A percentile compares a stretch with the other conserved stretches of the same genome.
Evolutionary conservation across 2,797 vertebrate genomes (phyloP).

Genomic region (Zalophus californianus): DNA sequence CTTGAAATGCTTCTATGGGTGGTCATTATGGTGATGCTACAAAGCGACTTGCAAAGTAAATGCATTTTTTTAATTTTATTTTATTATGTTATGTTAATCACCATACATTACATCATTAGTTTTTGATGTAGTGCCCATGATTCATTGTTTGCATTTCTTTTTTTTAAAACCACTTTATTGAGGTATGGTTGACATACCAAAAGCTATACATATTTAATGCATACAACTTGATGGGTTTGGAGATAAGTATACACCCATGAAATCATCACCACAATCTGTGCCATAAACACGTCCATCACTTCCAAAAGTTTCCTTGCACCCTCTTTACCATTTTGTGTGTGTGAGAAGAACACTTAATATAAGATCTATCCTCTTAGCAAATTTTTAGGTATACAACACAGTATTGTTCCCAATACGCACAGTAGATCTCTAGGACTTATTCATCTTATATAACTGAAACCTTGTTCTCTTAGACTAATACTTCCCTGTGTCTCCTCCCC

Average conservation of each 20-base stretch:
- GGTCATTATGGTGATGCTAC: background rate
- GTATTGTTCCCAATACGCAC: background rate
- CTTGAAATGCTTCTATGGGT: background rate
- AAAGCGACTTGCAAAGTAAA: constrained; percentile 33
- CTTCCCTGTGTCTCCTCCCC: background rate
- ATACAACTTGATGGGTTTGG: background rate
- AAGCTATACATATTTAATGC: background rate
- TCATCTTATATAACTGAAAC: background rate
- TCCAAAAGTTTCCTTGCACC: background rate
- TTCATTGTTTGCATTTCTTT: background rate
- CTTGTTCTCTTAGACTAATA: background rate
- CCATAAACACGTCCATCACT: background rate
- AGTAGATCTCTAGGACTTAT: background rate
- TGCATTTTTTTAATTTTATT: background rate
- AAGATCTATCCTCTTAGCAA: background rate
- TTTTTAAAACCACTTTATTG: constrained; percentile 29
- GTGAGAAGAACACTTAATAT: constrained; percentile 9
- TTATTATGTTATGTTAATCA: too few species aligned
- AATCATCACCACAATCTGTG: background rate
- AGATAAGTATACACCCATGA: background rate
- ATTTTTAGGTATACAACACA: background rate
- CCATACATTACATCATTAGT: too few species aligned
- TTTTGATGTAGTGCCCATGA: too few species aligned
- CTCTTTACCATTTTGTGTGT: background rate
- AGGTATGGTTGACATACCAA: background rate